These are phyloP conservation scores for Coptotermes formosanus DNA, from an alignment of 1,140 invertebrate genomes.

Conservation along the genomic window DNA sequence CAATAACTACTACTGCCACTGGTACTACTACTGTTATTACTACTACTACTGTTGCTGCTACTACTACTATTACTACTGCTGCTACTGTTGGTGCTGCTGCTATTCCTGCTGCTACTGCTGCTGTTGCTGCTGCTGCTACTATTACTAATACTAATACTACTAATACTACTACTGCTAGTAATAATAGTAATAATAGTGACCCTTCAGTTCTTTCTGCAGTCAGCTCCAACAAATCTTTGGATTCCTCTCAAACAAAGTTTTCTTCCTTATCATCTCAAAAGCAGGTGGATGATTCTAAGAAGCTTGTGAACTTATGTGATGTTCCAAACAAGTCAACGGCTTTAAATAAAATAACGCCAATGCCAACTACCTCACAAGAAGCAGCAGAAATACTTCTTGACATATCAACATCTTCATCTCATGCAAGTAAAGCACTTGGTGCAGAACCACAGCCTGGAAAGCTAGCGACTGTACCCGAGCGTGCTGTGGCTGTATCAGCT, in stretches of 20 bases:
- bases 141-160: too few species aligned
- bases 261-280: constrained; percentile 10
- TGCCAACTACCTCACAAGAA: constrained; percentile 53
- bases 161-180: too few species aligned
- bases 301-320: constrained; percentile 17
- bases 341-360: constrained; percentile 23
- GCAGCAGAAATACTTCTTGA: constrained; percentile 62
- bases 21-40: too few species aligned
- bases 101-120: too few species aligned
- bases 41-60: too few species aligned
- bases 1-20: neutral
- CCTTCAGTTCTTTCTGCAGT: constrained; percentile 23
- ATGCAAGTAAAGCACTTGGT: constrained; percentile 38
- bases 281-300: constrained; percentile 24
- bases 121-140: too few species aligned
- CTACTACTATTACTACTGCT: too few species aligned
- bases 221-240: constrained; percentile 4
- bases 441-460: constrained; percentile 20
- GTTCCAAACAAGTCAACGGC: constrained; percentile 1
- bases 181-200: neutral
- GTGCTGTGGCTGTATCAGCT: constrained; percentile 51
- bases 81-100: too few species aligned
- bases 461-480: constrained; percentile 43
- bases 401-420: constrained; percentile 57
- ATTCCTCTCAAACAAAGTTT: constrained; percentile 14